Percentiles rank a stretch among this genome's conserved stretches.
Conservation (phyloP, 2,888 invertebrate genomes). For the Lasioglossum morio region DNA sequence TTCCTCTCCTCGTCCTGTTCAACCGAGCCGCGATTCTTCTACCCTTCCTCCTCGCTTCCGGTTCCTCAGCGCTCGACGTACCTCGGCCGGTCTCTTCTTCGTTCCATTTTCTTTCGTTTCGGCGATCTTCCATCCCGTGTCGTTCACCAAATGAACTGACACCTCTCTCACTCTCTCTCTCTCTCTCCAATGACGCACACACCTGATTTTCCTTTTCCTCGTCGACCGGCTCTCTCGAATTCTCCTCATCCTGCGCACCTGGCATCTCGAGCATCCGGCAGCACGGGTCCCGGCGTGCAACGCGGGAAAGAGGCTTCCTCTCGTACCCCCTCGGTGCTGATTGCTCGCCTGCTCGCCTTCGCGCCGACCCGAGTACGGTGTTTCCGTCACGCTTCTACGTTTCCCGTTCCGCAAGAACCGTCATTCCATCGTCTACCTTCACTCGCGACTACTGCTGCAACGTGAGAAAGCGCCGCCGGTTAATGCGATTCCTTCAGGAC, state of each 20-base stretch:
- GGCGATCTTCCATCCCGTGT: slow-evolving; percentile 3
- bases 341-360: slow-evolving; percentile 40
- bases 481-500: neutral
- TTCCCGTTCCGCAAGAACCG: slow-evolving; percentile 66
- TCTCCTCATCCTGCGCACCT: neutral
- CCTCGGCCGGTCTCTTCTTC: slow-evolving; percentile 7
- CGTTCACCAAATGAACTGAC: neutral
- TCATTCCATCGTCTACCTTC: slow-evolving; percentile 61
- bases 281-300: slow-evolving; percentile 55
- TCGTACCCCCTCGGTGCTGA: slow-evolving; percentile 33
- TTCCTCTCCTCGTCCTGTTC: slow-evolving; percentile 42
- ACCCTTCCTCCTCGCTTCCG: slow-evolving; percentile 45
- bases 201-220: neutral
- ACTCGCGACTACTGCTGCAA: slow-evolving; percentile 69
- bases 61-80: slow-evolving; percentile 39
- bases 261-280: slow-evolving; percentile 47
- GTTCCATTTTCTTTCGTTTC: slow-evolving; percentile 5
- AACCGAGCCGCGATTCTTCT: slow-evolving; percentile 48
- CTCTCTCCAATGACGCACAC: neutral
- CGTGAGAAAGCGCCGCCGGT: slow-evolving; percentile 34
- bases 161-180: neutral
- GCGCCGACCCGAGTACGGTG: slow-evolving; percentile 63
- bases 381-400: slow-evolving; percentile 61
- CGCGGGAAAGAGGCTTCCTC: slow-evolving; percentile 49
- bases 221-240: slow-evolving; percentile 10